These are phyloP conservation scores for Pangasius larnaudii DNA, from an alignment of 2,797 vertebrate species.

Conservation along the genomic window DNA sequence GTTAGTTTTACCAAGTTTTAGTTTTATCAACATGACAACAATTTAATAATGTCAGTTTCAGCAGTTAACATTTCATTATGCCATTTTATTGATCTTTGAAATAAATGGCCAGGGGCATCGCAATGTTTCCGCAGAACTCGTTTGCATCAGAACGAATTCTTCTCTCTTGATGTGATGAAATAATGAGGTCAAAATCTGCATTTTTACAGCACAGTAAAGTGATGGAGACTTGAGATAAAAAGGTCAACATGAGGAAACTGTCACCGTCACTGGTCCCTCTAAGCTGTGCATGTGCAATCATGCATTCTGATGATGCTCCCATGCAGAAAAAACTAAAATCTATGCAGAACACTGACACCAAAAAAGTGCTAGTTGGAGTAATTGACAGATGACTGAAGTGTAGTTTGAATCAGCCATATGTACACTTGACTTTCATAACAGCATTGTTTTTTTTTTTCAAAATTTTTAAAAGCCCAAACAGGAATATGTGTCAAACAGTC, in stretches of 20 bases:
- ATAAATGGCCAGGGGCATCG: background rate
- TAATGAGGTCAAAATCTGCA: conserved; percentile 11
- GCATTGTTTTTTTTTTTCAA: background rate
- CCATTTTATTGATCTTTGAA: background rate
- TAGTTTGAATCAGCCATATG: background rate
- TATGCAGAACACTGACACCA: background rate
- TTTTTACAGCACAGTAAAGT: background rate
- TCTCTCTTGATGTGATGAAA: background rate
- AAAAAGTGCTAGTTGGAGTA: background rate
- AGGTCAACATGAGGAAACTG: background rate
- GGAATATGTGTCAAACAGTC: background rate
- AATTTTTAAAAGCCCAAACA: background rate
- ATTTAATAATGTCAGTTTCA: background rate
- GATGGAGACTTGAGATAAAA: background rate
- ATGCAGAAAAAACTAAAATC: background rate
- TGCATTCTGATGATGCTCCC: background rate
- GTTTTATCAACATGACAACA: background rate
- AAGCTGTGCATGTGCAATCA: background rate
- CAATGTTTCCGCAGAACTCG: background rate
- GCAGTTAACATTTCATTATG: background rate
- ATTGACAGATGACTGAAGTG: background rate
- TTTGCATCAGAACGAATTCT: background rate
- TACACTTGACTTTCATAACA: background rate
- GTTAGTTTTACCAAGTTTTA: background rate
- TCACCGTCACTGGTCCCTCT: no score